These are phyloP conservation scores for Etheostoma cragini DNA, from an alignment of 2,113 vertebrate species.

Conservation along the genomic window DNA sequence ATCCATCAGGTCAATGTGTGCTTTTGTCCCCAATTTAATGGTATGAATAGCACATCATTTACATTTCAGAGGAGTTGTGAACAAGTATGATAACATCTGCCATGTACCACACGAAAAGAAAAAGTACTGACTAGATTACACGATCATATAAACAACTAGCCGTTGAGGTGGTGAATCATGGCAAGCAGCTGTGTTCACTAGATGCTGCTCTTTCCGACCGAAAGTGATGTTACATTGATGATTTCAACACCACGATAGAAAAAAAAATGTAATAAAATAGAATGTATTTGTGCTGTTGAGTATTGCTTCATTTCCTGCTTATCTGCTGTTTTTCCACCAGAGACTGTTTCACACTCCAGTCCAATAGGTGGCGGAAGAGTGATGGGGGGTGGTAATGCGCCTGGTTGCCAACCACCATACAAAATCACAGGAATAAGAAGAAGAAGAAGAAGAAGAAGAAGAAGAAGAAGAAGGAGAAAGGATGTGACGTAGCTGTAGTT, in stretches of 20 bases:
- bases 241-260: not conserved
- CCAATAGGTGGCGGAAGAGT: too few species aligned
- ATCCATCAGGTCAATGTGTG: not conserved
- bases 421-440: not conserved
- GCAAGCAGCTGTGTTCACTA: not conserved
- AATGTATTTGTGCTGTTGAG: too few species aligned
- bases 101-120: not conserved
- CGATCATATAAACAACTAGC: not conserved
- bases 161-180: not conserved
- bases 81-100: not conserved
- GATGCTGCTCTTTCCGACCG: conserved; percentile 29
- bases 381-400: too few species aligned
- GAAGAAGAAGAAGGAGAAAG: conserved; percentile 15
- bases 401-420: too few species aligned
- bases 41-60: not conserved
- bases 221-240: fast-evolving
- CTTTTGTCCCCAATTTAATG: not conserved
- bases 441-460: conserved; percentile 25
- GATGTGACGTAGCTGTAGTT: conserved; percentile 30
- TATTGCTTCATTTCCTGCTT: too few species aligned
- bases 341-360: too few species aligned
- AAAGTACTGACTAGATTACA: not conserved
- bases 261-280: too few species aligned
- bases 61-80: not conserved
- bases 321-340: too few species aligned